These are phyloP conservation scores for Itoplectis maculator DNA, from an alignment of 2,888 invertebrate genomes.

Conservation along the genomic window DNA sequence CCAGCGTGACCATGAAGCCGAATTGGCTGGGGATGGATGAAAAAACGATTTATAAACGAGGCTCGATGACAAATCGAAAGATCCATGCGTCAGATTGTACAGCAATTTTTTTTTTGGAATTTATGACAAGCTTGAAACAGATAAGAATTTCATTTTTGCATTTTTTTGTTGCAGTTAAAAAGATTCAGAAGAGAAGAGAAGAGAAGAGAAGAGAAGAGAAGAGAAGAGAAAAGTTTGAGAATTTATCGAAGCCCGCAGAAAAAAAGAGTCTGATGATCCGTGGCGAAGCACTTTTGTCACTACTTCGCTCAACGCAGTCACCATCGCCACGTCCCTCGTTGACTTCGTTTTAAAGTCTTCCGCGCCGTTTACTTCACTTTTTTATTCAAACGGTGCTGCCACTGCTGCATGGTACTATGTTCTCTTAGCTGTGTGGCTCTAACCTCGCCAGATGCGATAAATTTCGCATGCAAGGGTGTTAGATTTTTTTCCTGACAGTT, in stretches of 20 bases:
- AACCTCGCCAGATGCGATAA: conserved; percentile 16
- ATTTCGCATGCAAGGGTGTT: conserved; percentile 32
- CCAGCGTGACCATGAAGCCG: neutral
- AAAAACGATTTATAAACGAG: neutral
- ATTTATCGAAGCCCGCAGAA: conserved; percentile 43
- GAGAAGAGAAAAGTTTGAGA: too few relatives aligned
- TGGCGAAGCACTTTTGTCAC: conserved; percentile 74
- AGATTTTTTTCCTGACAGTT: conserved; percentile 7
- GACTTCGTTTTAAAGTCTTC: conserved; percentile 77
- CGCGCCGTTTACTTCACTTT: conserved; percentile 79
- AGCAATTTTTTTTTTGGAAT: conserved; percentile 11
- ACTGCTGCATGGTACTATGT: conserved; percentile 42
- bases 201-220: too few relatives aligned
- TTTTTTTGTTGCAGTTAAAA: neutral
- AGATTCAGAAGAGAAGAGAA: conserved; percentile 1
- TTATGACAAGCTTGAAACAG: conserved; percentile 19
- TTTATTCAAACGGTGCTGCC: conserved; percentile 77
- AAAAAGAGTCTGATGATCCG: conserved; percentile 73
- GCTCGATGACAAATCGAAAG: conserved; percentile 35
- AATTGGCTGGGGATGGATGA: neutral
- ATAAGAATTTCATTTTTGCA: conserved; percentile 47
- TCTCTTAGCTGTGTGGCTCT: conserved; percentile 8
- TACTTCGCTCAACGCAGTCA: conserved; percentile 17
- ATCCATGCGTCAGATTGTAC: conserved; percentile 22
- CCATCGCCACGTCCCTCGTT: conserved; percentile 12